Evolutionary conservation across 2,888 invertebrate genomes (phyloP), one percentile per base, ranked within the genome.

Genomic region (Polyploca ridens): DNA sequence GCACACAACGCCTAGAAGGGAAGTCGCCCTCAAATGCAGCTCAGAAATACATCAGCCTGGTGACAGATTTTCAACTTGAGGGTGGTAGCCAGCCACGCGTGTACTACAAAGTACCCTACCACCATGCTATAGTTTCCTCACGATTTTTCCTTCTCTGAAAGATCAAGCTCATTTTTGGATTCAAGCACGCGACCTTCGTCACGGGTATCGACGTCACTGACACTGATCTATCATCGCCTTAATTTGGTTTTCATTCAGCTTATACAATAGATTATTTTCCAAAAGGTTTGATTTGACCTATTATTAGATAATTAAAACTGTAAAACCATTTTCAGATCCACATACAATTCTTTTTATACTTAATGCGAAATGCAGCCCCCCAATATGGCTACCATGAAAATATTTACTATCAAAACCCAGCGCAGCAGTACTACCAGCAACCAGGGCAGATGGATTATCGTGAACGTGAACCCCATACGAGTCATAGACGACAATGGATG

Each of bases 401-500:
- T 33, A 65, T 61, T 13, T 66, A 67, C 60, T 67, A 71, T 54
- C 58, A 64, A 14, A 66, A 65, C 38, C 62, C 62, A 54, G 64
- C 66, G 0, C 68, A 65, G 62, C 66, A 65, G 5, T 71, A 70
- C 62, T 69, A 66, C n/a, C 63, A 68, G 10, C 44, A 64, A 6
- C 60, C 63, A 5, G 71, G 67, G n/a, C 62, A 66, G 7, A 64
- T 64, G 3, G 64, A 75, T n/a, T 63, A 58, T 61, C 63, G 66
- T 59, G 62, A 68, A 5, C 63, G 66, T 59, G 62, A 68, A 5
- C 61, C 11, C 27, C 59, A n/a, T 3, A 5, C 13, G 5, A 38
- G 38, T 13, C 16, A 61, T 19, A 61, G 41, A 44, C 41, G 61
- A 6, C 41, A 61, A 27, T 61, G 61, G 41, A 61, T 19, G 19